Percentiles rank a stretch among this genome's conserved stretches.
Conservation (phyloP, 1,140 invertebrate genomes). For the Aphis craccivora region DNA sequence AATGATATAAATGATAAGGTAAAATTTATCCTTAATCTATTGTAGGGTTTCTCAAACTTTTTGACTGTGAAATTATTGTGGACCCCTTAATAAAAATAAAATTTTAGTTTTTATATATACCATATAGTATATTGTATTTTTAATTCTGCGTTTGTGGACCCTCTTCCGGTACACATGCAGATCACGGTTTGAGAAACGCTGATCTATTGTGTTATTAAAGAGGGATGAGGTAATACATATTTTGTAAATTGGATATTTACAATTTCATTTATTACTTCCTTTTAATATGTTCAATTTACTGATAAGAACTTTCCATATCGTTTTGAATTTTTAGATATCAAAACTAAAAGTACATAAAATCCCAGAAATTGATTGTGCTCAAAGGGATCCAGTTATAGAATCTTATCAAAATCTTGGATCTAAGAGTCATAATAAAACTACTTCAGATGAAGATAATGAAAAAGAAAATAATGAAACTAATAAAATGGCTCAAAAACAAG, state of each 20-base stretch:
- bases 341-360: conserved; percentile 27
- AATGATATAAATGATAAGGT: neutral
- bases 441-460: conserved; percentile 69
- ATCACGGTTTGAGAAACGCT: too few relatives aligned
- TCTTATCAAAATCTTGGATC: conserved; percentile 69
- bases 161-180: too few relatives aligned
- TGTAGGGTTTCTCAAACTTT: too few relatives aligned
- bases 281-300: neutral
- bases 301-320: neutral
- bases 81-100: too few relatives aligned
- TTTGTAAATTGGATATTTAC: neutral
- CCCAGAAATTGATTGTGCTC: conserved; percentile 17
- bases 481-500: conserved; percentile 54
- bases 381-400: conserved; percentile 31
- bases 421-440: conserved; percentile 69
- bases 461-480: conserved; percentile 70
- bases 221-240: neutral
- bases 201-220: neutral
- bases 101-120: too few relatives aligned
- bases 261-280: neutral
- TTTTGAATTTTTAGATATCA: neutral
- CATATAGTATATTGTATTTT: too few relatives aligned
- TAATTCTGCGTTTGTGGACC: too few relatives aligned
- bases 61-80: too few relatives aligned
- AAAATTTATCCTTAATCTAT: neutral